Base-by-base conservation (phyloP, 1,140 invertebrate species). In the Pantala flavescens region DNA sequence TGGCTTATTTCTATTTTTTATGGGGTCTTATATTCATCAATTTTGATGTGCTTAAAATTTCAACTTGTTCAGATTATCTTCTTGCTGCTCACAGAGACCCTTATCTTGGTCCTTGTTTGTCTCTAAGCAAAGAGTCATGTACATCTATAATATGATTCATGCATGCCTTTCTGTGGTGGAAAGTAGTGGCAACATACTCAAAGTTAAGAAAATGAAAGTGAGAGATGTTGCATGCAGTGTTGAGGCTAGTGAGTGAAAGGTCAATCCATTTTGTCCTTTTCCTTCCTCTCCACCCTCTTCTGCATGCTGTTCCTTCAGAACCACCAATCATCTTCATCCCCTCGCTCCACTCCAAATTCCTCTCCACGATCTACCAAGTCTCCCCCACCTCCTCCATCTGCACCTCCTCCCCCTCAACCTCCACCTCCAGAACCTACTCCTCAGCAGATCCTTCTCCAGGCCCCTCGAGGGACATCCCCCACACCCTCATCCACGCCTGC, bases 301-400 rank as follows among this genome's bases (percentile, higher is more conserved):
- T 71, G 24, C 23, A 49, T 49, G 24, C 72, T n/a, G 49, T 19
- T 10, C 36, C 70, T 19, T 77, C 76, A 90, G 90, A 94, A 92
- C 80, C 91, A 94, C 80, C 94, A 96, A 81, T 90, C 93, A 36
- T 94, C 92, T 7, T 90, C 93, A 36, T 94, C 92, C 7, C 93
- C 93, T 1, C 86, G 93, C 63, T 95, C 94, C 7, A 96, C 94
- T 0, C 94, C 94, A 9, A 95, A 94, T 80, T 96, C 93, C 74
- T 96, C 93, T 43, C 94, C 94, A 9, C 86, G 93, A n/a, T 94
- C 93, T 75, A 92, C 92, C 21, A 94, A 95, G 80, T 94, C 93
- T 42, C 93, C 93, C 9, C 92, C 93, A 10, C 78, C 82, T 92
- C 80, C 86, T 85, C 70, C 81, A 82, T 74, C 81, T 82, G 7